Percentiles rank a stretch among this genome's conserved stretches.
phyloP scores from a whole-genome alignment of 2,888 invertebrate species.

The Ormyrus labotus region DNA sequence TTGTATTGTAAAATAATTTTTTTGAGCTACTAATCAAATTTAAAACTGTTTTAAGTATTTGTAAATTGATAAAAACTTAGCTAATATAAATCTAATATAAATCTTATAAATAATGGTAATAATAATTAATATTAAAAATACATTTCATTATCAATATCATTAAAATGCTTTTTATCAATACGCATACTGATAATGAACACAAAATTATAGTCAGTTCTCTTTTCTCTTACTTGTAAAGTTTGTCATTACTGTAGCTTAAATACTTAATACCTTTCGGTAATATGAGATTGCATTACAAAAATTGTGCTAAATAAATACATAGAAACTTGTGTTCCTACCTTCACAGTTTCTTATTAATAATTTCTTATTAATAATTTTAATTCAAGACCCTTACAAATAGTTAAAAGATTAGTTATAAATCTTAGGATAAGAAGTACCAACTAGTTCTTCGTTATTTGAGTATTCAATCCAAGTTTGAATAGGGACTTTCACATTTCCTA shows the following conservation, averaged over 20 bases:
- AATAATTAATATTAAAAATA: constrained; percentile 40
- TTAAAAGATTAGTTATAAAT: constrained; percentile 46
- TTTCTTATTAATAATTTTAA: constrained; percentile 13
- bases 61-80: not conserved
- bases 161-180: constrained; percentile 53
- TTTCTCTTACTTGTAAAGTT: constrained; percentile 27
- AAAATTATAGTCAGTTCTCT: constrained; percentile 52
- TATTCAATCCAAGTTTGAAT: constrained; percentile 72
- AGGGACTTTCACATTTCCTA: constrained; percentile 71
- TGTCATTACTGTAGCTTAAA: constrained; percentile 33
- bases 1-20: not conserved
- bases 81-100: not conserved
- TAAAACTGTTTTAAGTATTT: not conserved
- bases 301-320: constrained; percentile 49
- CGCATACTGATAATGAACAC: constrained; percentile 56
- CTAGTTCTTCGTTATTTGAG: constrained; percentile 41
- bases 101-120: constrained; percentile 22
- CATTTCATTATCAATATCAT: constrained; percentile 53
- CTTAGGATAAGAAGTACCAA: constrained; percentile 51
- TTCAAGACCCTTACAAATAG: constrained; percentile 15
- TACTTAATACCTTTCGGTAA: constrained; percentile 26
- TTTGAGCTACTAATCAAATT: not conserved
- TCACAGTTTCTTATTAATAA: not conserved
- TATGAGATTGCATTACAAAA: constrained; percentile 20
- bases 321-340: constrained; percentile 27